Percentiles rank a stretch among this genome's conserved stretches.
phyloP scores from a whole-genome alignment of 2,797 vertebrate genomes.

The Taeniopygia guttata region DNA sequence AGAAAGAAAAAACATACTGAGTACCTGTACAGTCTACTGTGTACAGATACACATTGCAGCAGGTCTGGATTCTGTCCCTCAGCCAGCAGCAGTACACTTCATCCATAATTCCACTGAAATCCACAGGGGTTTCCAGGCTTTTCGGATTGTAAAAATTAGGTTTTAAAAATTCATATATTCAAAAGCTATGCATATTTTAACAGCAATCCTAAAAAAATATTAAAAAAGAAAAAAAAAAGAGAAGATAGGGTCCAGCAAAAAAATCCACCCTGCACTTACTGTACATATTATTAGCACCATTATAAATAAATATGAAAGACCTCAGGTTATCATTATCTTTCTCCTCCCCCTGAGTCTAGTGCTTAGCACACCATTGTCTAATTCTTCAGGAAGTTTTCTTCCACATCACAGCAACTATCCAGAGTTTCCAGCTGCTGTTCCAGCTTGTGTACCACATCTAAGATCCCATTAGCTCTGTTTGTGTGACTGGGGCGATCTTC shows the following conservation, averaged over 20 bases:
- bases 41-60: not conserved
- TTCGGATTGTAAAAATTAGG: not conserved
- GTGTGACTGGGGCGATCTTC: not conserved
- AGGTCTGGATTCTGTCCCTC: not conserved
- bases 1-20: not conserved
- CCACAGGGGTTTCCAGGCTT: not conserved
- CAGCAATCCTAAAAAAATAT: not conserved
- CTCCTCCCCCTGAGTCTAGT: not conserved
- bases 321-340: not conserved
- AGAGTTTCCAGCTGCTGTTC: not conserved
- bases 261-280: not conserved
- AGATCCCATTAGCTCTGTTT: not conserved
- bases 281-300: not conserved
- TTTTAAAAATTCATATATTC: not conserved
- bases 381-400: not conserved
- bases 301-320: not conserved
- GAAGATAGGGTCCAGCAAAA: fast-evolving
- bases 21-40: not conserved
- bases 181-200: not conserved
- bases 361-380: not conserved
- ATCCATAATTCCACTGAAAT: not conserved
- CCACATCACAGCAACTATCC: not conserved
- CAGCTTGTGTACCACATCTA: not conserved
- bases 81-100: not conserved
- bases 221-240: not conserved